Conservation (phyloP, 2,797 vertebrate species). For the Myiotriccus ornatus region DNA sequence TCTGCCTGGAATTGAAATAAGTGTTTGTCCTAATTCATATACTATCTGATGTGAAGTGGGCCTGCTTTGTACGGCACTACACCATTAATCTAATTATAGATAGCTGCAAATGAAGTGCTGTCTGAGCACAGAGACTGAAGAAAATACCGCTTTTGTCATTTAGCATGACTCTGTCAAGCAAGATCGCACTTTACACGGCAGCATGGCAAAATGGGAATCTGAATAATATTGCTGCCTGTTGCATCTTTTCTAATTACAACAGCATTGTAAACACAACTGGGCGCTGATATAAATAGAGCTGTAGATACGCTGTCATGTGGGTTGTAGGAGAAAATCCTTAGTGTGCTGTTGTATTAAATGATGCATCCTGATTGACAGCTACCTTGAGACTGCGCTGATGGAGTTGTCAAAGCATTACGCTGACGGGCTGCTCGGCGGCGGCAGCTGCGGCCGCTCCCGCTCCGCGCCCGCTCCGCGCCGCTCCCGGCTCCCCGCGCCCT, state of each 20-base stretch:
- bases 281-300: constrained; percentile 93
- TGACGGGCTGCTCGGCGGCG: constrained; percentile 80
- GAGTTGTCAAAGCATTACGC: constrained; percentile 93
- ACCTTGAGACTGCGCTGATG: constrained; percentile 98
- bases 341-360: constrained; percentile 77
- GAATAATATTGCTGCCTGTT: constrained; percentile 88
- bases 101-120: constrained; percentile 91
- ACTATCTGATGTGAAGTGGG: constrained; percentile 90
- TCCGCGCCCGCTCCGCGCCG: background rate
- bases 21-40: constrained; percentile 92
- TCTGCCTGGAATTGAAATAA: constrained; percentile 90
- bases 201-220: constrained; percentile 73
- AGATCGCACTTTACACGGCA: constrained; percentile 83
- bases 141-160: constrained; percentile 88
- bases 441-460: constrained; percentile 74
- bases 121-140: constrained; percentile 79
- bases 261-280: constrained; percentile 84
- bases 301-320: constrained; percentile 91
- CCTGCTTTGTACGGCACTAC: constrained; percentile 86
- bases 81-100: constrained; percentile 98
- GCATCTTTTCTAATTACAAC: constrained; percentile 89
- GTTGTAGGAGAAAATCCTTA: constrained; percentile 85
- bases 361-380: constrained; percentile 98
- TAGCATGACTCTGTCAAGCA: constrained; percentile 80
- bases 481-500: background rate